These are phyloP conservation scores for Siphamia tubifer DNA, from an alignment of 2,113 vertebrate species.

Conservation along the genomic window DNA sequence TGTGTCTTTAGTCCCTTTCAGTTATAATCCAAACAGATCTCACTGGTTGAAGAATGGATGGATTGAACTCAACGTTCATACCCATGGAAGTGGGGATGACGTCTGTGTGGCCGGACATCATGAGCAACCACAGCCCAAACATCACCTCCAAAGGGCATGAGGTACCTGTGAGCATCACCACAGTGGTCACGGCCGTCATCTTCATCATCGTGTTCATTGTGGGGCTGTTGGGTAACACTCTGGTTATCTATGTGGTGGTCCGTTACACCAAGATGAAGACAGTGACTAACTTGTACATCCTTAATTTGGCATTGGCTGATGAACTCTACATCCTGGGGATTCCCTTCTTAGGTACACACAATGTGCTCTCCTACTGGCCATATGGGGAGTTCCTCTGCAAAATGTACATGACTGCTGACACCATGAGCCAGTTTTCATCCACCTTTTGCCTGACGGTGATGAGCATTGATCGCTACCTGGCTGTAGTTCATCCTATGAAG, in stretches of 20 bases:
- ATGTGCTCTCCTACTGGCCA: slow-evolving; percentile 88
- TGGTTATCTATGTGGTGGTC: slow-evolving; percentile 90
- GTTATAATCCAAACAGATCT: not conserved
- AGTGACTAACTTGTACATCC: slow-evolving; percentile 93
- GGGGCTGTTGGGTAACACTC: slow-evolving; percentile 86
- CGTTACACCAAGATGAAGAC: slow-evolving; percentile 92
- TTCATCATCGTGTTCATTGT: slow-evolving; percentile 85
- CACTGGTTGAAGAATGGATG: slow-evolving; percentile 59
- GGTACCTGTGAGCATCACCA: not conserved
- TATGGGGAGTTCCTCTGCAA: slow-evolving; percentile 88
- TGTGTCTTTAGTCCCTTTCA: not conserved
- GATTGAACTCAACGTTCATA: slow-evolving; percentile 2
- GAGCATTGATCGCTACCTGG: slow-evolving; percentile 94
- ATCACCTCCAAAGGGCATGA: accelerated
- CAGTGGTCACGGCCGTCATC: slow-evolving; percentile 78
- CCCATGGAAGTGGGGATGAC: slow-evolving; percentile 1
- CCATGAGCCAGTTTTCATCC: slow-evolving; percentile 93
- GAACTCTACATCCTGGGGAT: slow-evolving; percentile 91
- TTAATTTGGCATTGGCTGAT: slow-evolving; percentile 91
- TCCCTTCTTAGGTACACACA: slow-evolving; percentile 89
- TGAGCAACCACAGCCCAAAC: not conserved
- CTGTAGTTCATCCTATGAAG: slow-evolving; percentile 89
- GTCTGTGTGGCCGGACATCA: not conserved
- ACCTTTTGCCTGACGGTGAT: slow-evolving; percentile 93
- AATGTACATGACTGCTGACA: slow-evolving; percentile 86